Evolutionary conservation across 2,797 vertebrate species (phyloP).

Genomic region (Sebastes goodei): DNA sequence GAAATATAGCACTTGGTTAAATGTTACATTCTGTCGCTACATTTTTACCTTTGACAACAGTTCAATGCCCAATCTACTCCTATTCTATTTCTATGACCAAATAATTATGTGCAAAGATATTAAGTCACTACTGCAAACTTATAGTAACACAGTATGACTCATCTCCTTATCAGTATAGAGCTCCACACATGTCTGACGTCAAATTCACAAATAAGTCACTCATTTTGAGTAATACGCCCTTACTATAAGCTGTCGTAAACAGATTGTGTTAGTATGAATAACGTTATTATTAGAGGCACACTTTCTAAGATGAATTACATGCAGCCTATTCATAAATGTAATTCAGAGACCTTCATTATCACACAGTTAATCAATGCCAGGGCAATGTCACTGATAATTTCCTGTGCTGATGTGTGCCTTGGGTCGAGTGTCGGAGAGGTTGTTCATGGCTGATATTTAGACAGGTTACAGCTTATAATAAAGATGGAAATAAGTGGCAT

Average conservation of each 20-base stretch:
- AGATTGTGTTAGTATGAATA: background rate
- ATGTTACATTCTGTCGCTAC: no score
- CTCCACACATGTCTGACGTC: background rate
- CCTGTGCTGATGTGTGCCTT: constrained; percentile 6
- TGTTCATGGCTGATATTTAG: constrained; percentile 9
- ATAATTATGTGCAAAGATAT: background rate
- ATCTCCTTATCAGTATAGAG: background rate
- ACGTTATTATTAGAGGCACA: background rate
- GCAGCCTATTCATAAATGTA: background rate
- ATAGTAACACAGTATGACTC: background rate
- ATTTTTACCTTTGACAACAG: no score
- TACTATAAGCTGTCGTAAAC: background rate
- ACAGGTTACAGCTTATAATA: background rate
- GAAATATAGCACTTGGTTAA: no score
- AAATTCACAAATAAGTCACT: background rate
- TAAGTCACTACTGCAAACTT: background rate
- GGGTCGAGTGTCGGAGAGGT: background rate
- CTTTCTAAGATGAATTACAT: background rate
- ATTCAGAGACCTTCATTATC: constrained; percentile 9
- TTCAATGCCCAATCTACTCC: no score
- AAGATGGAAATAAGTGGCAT: constrained; percentile 21
- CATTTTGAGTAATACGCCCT: background rate
- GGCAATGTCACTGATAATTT: constrained; percentile 8
- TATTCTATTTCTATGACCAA: background rate
- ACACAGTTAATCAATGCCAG: background rate